These are phyloP conservation scores for Ailurus styani DNA, from an alignment of 2,113 vertebrate genomes.

Conservation along the genomic window DNA sequence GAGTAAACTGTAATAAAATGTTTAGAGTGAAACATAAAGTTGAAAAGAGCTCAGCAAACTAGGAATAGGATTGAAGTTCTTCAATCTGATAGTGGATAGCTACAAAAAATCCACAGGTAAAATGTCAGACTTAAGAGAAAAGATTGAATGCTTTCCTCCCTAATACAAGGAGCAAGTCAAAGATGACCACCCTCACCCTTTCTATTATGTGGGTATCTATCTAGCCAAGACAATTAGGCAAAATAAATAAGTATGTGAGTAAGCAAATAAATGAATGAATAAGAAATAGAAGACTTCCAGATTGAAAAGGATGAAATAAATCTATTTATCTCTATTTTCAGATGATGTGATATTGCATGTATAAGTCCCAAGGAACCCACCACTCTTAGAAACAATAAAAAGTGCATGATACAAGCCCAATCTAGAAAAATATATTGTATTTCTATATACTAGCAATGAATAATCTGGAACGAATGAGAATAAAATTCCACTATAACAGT, in stretches of 20 bases:
- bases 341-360: not conserved
- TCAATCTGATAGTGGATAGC: not conserved
- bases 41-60: not conserved
- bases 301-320: not conserved
- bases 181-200: not conserved
- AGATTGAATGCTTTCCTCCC: not conserved
- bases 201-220: not conserved
- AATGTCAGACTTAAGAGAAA: not conserved
- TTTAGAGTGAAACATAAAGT: not conserved
- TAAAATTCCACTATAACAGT: not conserved
- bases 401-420: not conserved
- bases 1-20: not conserved
- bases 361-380: not conserved
- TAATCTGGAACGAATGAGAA: not conserved
- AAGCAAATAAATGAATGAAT: not conserved
- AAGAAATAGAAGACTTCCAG: not conserved
- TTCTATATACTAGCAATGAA: not conserved
- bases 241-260: not conserved
- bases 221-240: not conserved
- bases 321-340: not conserved
- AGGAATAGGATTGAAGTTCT: not conserved
- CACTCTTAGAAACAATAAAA: not conserved
- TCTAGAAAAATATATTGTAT: not conserved
- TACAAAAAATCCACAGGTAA: not conserved
- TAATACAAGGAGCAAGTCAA: not conserved